A percentile compares a stretch with the other conserved stretches of the same genome.
phyloP scores from a whole-genome alignment of 2,113 vertebrate species.

The Gnathonemus echidnorhynchus region DNA sequence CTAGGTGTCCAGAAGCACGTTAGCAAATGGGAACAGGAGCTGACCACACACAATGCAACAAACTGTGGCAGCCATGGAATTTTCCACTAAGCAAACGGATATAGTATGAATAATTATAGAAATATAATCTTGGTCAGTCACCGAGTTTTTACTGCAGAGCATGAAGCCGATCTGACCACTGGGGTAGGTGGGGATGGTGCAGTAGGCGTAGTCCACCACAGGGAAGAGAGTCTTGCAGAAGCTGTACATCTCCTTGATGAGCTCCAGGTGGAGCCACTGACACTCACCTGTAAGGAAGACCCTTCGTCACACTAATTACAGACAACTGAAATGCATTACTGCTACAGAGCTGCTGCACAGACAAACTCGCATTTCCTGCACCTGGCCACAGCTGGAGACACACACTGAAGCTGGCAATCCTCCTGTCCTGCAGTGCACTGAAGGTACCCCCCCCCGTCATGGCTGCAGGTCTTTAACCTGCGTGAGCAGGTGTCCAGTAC shows the following conservation, averaged over 20 bases:
- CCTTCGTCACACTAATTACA: neutral
- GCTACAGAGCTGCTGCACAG: neutral
- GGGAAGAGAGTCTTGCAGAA: constrained; percentile 95
- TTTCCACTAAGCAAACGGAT: neutral
- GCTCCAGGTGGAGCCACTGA: constrained; percentile 95
- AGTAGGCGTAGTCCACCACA: constrained; percentile 87
- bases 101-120: neutral
- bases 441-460: neutral
- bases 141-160: constrained; percentile 93
- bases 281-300: constrained; percentile 73
- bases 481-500: neutral
- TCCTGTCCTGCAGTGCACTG: neutral
- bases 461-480: neutral
- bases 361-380: neutral
- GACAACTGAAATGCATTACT: neutral
- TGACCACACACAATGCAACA: neutral
- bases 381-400: neutral
- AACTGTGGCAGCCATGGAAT: neutral
- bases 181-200: constrained; percentile 93
- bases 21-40: neutral
- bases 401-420: neutral
- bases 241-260: constrained; percentile 93
- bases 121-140: constrained; percentile 48
- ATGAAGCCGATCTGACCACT: constrained; percentile 98
- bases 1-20: constrained; percentile 44